Evolutionary conservation across 1,140 invertebrate genomes (phyloP).

Genomic region (Ladona fulva): DNA sequence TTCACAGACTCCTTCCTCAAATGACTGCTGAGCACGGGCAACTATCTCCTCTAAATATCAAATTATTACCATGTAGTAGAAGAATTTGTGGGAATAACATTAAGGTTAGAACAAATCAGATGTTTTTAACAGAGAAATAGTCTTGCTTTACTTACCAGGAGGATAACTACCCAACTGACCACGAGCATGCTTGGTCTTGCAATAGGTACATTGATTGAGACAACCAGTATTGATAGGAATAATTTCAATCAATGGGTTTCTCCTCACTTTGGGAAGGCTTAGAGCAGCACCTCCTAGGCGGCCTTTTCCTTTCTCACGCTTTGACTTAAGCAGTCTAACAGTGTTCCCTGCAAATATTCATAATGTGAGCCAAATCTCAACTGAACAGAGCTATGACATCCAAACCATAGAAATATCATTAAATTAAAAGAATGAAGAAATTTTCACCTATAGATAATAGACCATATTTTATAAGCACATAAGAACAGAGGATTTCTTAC

Average conservation of each 20-base stretch:
- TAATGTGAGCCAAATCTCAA: background rate
- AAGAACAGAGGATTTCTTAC: no score
- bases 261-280: slow-evolving; percentile 83
- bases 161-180: slow-evolving; percentile 92
- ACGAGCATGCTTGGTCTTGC: slow-evolving; percentile 95
- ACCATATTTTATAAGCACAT: no score
- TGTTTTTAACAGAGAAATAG: no score
- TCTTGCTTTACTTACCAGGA: slow-evolving; percentile 36
- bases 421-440: slow-evolving; percentile 9
- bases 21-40: slow-evolving; percentile 70
- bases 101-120: no score
- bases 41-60: slow-evolving; percentile 59
- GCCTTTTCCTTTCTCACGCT: slow-evolving; percentile 59
- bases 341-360: slow-evolving; percentile 50
- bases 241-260: slow-evolving; percentile 95
- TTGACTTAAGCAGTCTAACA: slow-evolving; percentile 72
- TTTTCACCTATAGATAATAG: slow-evolving; percentile 12
- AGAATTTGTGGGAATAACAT: no score
- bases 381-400: slow-evolving; percentile 12
- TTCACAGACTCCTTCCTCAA: slow-evolving; percentile 87
- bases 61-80: no score
- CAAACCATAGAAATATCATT: no score
- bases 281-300: slow-evolving; percentile 81
- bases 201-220: slow-evolving; percentile 97
- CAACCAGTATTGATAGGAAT: slow-evolving; percentile 97